phyloP scores from a whole-genome alignment of 1,140 invertebrate species.

The Aphaenogaster ashmeadi region DNA sequence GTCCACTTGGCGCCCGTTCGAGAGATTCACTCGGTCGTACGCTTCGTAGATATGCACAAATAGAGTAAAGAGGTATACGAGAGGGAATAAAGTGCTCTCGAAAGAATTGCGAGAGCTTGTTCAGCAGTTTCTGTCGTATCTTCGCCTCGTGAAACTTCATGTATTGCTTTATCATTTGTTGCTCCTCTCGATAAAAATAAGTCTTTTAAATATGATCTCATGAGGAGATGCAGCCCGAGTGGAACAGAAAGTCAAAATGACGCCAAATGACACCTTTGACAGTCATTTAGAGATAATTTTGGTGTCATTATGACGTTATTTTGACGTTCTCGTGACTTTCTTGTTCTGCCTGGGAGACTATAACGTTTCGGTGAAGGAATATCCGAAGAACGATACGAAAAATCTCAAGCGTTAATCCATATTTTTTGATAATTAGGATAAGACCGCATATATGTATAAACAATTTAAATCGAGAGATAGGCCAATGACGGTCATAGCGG shows the following conservation, averaged over 20 bases:
- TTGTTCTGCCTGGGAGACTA: too few species aligned
- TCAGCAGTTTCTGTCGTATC: neutral
- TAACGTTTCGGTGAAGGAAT: neutral
- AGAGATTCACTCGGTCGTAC: neutral
- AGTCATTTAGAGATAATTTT: too few species aligned
- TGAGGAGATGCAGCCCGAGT: neutral
- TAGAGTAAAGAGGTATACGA: neutral
- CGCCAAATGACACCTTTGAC: too few species aligned
- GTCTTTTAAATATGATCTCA: neutral
- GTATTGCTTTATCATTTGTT: constrained; percentile 4
- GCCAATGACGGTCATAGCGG: too few species aligned
- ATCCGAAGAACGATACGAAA: neutral
- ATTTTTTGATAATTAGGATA: neutral
- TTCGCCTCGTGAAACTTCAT: neutral
- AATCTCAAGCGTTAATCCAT: neutral
- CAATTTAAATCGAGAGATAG: too few species aligned
- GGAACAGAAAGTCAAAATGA: too few species aligned
- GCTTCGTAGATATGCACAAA: constrained; percentile 8
- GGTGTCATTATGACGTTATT: too few species aligned
- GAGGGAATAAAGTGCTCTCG: neutral
- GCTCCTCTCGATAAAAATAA: neutral
- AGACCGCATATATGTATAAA: too few species aligned
- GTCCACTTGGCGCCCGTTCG: neutral
- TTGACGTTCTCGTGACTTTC: too few species aligned
- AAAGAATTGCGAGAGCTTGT: neutral